Base-by-base conservation (phyloP, 2,888 invertebrate genomes). In the Diogma glabrata region DNA sequence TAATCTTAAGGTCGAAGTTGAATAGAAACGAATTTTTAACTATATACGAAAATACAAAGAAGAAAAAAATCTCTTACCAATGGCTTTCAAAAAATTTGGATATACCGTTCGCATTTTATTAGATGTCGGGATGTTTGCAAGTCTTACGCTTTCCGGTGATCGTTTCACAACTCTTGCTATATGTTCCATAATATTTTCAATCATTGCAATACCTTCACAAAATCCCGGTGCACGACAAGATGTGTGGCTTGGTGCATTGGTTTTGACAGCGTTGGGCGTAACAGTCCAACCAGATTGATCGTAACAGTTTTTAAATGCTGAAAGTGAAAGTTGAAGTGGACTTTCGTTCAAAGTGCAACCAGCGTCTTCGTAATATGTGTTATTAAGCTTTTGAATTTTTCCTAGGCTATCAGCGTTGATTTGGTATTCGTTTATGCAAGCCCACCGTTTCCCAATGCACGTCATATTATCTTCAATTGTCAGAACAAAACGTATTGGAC, bases 121-220 rank as follows among this genome's bases (percentile, higher is more conserved):
- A 48, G 71, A 66, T 17, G 67, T 67, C 4, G 57, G 58, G 67
- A 81, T 76, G 59, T 84, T 84, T 30, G 60, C 60, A 23, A 75
- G 56, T 58, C 77, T 72, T 0, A 84, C 76, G 54, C 76, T 66
- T 33, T 77, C 40, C 0, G 82, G 73, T 66, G 83, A 80, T 62
- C 75, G 75, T 1, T 72, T 69, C 12, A 74, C 57, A 23, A 60
- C 67, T 50, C 67, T 67, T 1, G 82, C 76, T 54, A 82, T 78
- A 61, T 77, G 78, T 54, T 84, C 82, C 79, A 84, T 81, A 10
- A 83, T 72, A 48, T 73, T 67, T 65, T 84, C 83, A 54, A 74
- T 72, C 64, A 77, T 72, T 12, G 75, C 78, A 10, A 81, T 57
- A 12, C 73, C 81, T 67, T 83, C 82, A 2, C 75, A 73, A 16